Percentiles rank a stretch among this genome's conserved stretches.
Evolutionary conservation across 2,113 vertebrate genomes (phyloP).

Genomic region (Entelurus aequoreus): DNA sequence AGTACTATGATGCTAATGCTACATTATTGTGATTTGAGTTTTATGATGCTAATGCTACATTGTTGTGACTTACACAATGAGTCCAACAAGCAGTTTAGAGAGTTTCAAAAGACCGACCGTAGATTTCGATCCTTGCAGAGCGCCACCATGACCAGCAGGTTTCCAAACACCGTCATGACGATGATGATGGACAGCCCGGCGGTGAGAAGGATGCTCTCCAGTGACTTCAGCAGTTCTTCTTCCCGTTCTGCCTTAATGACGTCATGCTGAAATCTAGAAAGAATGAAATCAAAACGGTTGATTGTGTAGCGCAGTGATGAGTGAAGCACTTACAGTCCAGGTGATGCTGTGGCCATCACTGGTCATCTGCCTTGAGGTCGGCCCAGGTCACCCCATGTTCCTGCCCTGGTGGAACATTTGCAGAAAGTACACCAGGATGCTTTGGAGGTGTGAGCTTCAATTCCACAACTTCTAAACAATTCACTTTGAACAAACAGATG

Average conservation of each 20-base stretch:
- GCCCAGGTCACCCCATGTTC: slow-evolving; percentile 61
- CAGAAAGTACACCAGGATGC: no score
- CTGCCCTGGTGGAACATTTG: slow-evolving; percentile 41
- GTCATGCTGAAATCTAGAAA: slow-evolving; percentile 37
- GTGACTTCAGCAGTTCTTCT: slow-evolving; percentile 37
- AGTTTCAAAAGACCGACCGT: slow-evolving; percentile 55
- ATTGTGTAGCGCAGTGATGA: no score
- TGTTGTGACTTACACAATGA: not conserved
- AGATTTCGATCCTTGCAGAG: slow-evolving; percentile 77
- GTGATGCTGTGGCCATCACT: slow-evolving; percentile 76
- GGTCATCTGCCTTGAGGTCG: slow-evolving; percentile 69
- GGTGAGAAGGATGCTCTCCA: slow-evolving; percentile 64
- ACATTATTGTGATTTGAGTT: no score
- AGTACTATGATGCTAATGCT: no score
- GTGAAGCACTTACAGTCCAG: slow-evolving; percentile 48
- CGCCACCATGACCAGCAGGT: slow-evolving; percentile 78
- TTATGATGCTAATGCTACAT: no score
- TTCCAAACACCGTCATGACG: slow-evolving; percentile 75
- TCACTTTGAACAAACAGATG: no score
- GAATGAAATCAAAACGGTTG: no score
- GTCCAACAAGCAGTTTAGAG: not conserved
- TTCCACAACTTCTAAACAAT: no score
- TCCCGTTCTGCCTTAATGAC: slow-evolving; percentile 42
- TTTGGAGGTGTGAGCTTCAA: no score
- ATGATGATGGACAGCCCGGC: slow-evolving; percentile 72